These are phyloP conservation scores for Sterrhoptilus dennistouni DNA, from an alignment of 2,113 vertebrate species.

Conservation along the genomic window DNA sequence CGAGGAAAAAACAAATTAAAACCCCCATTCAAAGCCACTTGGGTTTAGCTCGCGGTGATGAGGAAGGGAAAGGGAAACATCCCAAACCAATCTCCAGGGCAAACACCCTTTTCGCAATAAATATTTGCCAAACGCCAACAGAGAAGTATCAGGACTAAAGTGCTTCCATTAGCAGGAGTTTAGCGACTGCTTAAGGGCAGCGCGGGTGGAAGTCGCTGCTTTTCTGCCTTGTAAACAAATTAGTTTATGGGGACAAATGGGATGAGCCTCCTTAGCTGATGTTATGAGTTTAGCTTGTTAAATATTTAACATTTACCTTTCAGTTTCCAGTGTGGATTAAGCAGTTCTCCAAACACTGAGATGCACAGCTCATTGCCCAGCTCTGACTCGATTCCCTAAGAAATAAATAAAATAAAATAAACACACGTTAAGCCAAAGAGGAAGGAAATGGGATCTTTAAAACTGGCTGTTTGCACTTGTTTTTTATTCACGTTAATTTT, in stretches of 20 bases:
- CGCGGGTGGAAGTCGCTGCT: neutral
- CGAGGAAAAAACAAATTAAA: fast-evolving
- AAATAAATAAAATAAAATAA: neutral
- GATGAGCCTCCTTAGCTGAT: neutral
- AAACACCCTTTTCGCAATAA: slow-evolving; percentile 13
- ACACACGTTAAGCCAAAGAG: neutral
- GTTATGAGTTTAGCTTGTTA: neutral
- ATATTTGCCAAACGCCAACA: slow-evolving; percentile 42
- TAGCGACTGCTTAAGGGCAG: slow-evolving; percentile 13
- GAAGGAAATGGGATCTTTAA: neutral
- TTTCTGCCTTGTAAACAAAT: slow-evolving; percentile 42
- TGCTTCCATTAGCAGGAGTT: slow-evolving; percentile 15
- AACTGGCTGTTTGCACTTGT: neutral
- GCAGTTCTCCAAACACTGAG: slow-evolving; percentile 21
- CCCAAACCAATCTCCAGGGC: neutral
- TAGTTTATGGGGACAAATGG: neutral
- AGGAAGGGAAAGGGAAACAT: neutral
- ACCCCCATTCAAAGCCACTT: neutral
- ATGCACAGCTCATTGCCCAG: neutral
- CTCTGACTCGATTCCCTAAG: neutral
- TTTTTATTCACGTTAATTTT: neutral
- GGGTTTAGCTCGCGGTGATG: neutral
- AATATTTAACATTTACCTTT: slow-evolving; percentile 48
- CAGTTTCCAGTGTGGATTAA: slow-evolving; percentile 25
- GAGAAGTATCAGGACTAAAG: neutral